Conservation (phyloP, 2,888 invertebrate species). For the Phymatocera aterrima region DNA sequence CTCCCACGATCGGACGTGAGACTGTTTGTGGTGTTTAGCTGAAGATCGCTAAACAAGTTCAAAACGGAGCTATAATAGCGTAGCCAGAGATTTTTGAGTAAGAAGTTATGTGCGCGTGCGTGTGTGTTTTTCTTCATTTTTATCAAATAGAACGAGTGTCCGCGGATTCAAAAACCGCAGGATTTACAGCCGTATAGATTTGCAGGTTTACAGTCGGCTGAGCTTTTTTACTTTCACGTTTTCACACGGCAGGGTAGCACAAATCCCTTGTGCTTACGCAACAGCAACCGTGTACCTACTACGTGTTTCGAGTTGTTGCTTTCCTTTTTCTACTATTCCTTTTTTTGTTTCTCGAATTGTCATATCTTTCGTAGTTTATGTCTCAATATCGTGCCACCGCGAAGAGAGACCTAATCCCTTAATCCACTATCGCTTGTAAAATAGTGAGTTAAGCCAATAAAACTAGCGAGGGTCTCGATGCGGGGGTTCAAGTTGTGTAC, state of each 20-base stretch:
- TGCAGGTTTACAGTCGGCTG: not conserved
- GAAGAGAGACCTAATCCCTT: slow-evolving; percentile 49
- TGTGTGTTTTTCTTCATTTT: not conserved
- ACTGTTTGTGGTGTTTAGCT: slow-evolving; percentile 27
- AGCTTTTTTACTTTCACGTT: not conserved
- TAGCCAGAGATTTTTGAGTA: not conserved
- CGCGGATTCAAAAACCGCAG: not conserved
- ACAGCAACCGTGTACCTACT: slow-evolving; percentile 1
- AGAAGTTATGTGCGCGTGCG: too few relatives aligned
- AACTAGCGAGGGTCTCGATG: slow-evolving; percentile 47
- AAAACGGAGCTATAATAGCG: not conserved
- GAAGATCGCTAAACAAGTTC: slow-evolving; percentile 39
- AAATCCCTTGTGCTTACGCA: not conserved
- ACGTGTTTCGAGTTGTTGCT: not conserved
- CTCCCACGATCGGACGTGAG: slow-evolving; percentile 44
- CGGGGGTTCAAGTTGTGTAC: slow-evolving; percentile 39
- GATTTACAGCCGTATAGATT: not conserved
- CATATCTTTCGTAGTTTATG: slow-evolving; percentile 62
- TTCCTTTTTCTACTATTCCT: slow-evolving; percentile 29
- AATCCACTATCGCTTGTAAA: slow-evolving; percentile 49
- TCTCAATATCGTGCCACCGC: slow-evolving; percentile 55
- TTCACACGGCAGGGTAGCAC: not conserved
- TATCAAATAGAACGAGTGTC: not conserved
- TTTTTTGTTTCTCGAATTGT: slow-evolving; percentile 52
- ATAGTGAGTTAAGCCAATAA: slow-evolving; percentile 50